A percentile compares a stretch with the other conserved stretches of the same genome.
Conservation (phyloP, 2,797 vertebrate species). For the Muscicapa comitata region DNA sequence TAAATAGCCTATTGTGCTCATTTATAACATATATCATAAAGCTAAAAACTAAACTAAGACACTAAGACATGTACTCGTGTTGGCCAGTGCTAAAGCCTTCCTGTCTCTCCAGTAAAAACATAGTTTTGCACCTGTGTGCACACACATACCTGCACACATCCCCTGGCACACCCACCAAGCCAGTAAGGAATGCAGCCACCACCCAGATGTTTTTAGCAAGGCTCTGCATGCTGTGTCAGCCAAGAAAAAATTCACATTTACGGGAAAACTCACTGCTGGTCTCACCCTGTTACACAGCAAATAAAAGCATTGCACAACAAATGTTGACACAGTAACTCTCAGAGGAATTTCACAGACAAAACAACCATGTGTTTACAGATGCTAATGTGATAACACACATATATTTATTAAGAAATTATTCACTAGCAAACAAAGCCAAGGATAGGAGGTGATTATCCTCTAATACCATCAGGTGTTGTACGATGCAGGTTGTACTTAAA, state of each 20-base stretch:
- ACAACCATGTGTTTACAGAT: not conserved
- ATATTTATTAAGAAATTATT: not conserved
- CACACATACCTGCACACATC: no score
- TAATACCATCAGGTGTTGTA: not conserved
- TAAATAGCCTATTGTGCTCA: no score
- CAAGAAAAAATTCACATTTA: conserved; percentile 40
- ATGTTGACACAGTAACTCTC: not conserved
- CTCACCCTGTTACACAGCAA: conserved; percentile 22
- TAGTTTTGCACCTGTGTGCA: not conserved
- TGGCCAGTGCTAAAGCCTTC: not conserved
- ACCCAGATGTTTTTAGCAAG: not conserved
- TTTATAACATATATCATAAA: not conserved
- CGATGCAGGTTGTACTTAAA: not conserved
- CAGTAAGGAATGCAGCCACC: not conserved
- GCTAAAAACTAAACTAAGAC: not conserved
- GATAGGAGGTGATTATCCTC: not conserved
- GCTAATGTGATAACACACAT: not conserved
- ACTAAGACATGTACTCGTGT: not conserved
- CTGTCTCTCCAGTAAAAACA: not conserved
- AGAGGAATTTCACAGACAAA: not conserved
- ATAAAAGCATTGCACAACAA: conserved; percentile 14
- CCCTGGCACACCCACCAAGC: no score
- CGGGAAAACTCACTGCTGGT: conserved; percentile 2
- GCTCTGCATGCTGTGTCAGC: not conserved
- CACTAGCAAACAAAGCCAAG: not conserved